These are phyloP conservation scores for Meganola albula DNA, from an alignment of 2,888 invertebrate genomes.

Conservation along the genomic window DNA sequence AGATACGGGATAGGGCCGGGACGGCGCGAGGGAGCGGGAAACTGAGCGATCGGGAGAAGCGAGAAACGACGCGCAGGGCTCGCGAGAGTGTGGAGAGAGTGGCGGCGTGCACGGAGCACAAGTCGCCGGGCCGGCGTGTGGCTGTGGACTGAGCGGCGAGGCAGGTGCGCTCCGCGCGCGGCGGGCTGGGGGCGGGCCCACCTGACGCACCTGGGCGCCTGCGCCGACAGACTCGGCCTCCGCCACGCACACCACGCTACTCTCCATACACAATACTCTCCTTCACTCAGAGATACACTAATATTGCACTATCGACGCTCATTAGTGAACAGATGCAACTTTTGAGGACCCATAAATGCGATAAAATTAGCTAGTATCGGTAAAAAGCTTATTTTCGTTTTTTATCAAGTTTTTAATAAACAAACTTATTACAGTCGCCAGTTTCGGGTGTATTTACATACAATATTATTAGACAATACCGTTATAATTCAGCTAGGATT, in stretches of 20 bases:
- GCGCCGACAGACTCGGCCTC: slow-evolving; percentile 53
- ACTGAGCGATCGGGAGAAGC: slow-evolving; percentile 68
- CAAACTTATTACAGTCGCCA: too few species aligned
- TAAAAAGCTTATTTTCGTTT: too few species aligned
- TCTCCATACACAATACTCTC: slow-evolving; percentile 9
- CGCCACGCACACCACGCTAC: slow-evolving; percentile 25
- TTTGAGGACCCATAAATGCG: too few species aligned
- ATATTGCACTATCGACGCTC: slow-evolving; percentile 24
- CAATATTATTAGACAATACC: too few species aligned
- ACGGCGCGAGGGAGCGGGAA: slow-evolving; percentile 63
- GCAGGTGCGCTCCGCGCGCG: slow-evolving; percentile 68
- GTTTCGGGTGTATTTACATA: too few species aligned
- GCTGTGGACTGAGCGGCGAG: slow-evolving; percentile 62
- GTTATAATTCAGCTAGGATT: too few species aligned
- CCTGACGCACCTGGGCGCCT: slow-evolving; percentile 76
- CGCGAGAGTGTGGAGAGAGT: slow-evolving; percentile 74
- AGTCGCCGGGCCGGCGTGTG: slow-evolving; percentile 69
- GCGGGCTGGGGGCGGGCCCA: slow-evolving; percentile 71
- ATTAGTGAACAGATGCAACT: slow-evolving; percentile 27
- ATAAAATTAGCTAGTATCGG: too few species aligned
- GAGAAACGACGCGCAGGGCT: slow-evolving; percentile 70
- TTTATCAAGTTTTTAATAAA: too few species aligned
- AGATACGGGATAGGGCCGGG: slow-evolving; percentile 43
- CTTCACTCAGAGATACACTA: slow-evolving; percentile 17
- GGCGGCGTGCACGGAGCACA: slow-evolving; percentile 74